A percentile compares a stretch with the other conserved stretches of the same genome.
Conservation (phyloP, 1,140 invertebrate genomes). For the Bombus turneri region DNA sequence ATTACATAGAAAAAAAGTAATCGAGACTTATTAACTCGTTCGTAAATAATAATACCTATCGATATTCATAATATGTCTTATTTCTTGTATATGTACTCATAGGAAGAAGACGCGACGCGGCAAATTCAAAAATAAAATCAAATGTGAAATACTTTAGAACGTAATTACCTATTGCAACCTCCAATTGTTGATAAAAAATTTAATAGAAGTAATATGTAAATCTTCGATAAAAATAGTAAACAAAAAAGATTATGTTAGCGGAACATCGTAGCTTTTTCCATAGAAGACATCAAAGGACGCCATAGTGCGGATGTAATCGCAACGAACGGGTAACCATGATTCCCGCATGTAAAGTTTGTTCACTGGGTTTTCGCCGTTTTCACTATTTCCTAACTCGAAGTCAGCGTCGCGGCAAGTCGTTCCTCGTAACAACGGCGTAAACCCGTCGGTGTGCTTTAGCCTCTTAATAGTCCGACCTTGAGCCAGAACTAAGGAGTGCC, state of each 20-base stretch:
- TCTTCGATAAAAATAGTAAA: neutral
- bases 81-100: neutral
- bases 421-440: slow-evolving; percentile 51
- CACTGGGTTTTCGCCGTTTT: slow-evolving; percentile 46
- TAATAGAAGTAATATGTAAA: no score
- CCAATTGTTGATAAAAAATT: neutral
- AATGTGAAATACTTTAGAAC: neutral
- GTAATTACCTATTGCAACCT: neutral
- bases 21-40: neutral
- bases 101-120: neutral
- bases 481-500: slow-evolving; percentile 60
- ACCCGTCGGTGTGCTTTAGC: slow-evolving; percentile 54
- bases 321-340: neutral
- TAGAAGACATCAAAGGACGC: no score
- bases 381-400: slow-evolving; percentile 48
- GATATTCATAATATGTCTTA: neutral
- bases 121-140: neutral
- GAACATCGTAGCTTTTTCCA: neutral
- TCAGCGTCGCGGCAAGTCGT: slow-evolving; percentile 7
- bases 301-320: neutral
- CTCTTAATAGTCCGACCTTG: slow-evolving; percentile 64
- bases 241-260: neutral
- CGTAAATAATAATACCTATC: neutral
- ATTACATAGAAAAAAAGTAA: neutral
- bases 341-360: neutral